Evolutionary conservation across 2,888 invertebrate species (phyloP).

Genomic region (Agonopterix heracliana): DNA sequence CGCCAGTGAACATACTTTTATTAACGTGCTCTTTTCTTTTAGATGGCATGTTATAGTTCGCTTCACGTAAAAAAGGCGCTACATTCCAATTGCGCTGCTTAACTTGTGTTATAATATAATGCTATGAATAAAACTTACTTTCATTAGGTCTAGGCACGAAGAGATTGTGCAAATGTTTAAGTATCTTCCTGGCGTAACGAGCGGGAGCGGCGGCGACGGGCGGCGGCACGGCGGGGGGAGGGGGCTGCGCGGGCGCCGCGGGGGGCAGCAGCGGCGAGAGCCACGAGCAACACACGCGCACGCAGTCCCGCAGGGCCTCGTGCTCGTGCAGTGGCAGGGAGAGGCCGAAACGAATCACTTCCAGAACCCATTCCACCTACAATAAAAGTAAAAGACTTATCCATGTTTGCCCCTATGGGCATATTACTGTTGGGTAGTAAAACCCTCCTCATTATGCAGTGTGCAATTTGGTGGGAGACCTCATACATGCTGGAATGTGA

Average conservation of each 20-base stretch:
- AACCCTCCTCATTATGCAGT: background rate
- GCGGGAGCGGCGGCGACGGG: slow-evolving; percentile 94
- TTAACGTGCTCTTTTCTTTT: no score
- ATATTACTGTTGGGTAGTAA: no score
- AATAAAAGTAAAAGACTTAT: no score
- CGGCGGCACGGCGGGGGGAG: slow-evolving; percentile 91
- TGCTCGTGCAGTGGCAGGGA: slow-evolving; percentile 93
- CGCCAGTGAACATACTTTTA: no score
- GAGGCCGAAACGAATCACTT: slow-evolving; percentile 93
- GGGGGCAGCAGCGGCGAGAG: slow-evolving; percentile 89
- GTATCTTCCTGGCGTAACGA: slow-evolving; percentile 91
- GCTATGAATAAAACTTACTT: slow-evolving; percentile 81
- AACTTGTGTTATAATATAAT: no score
- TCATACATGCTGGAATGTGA: no score
- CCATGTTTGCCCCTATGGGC: no score
- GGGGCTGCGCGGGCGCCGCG: slow-evolving; percentile 89
- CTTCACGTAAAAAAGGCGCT: no score
- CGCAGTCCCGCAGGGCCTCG: slow-evolving; percentile 96
- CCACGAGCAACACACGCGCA: slow-evolving; percentile 98
- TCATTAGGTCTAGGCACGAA: slow-evolving; percentile 95
- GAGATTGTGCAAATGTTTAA: slow-evolving; percentile 94
- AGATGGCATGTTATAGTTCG: no score
- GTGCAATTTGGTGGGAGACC: background rate
- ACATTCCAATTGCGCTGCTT: no score
- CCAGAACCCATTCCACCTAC: slow-evolving; percentile 91